phyloP scores from a whole-genome alignment of 2,797 vertebrate genomes.

The Dicrostonyx torquatus region DNA sequence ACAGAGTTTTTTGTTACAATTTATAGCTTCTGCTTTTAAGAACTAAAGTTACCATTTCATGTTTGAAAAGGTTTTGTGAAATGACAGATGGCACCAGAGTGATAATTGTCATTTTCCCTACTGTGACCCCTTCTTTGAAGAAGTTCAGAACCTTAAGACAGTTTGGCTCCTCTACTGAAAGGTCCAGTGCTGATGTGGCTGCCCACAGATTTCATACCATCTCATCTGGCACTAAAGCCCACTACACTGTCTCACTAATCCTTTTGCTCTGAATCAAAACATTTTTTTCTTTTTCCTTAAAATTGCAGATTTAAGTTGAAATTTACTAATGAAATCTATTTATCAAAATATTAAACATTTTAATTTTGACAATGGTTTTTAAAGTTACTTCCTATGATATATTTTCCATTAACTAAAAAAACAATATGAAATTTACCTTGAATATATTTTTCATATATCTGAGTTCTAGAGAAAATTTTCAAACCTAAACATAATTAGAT shows the following conservation, averaged over 20 bases:
- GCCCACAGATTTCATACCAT: background rate
- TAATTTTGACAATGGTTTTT: conserved; percentile 51
- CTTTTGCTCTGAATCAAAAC: background rate
- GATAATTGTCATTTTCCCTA: background rate
- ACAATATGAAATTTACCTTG: background rate
- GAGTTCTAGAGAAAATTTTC: conserved; percentile 46
- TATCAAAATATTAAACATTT: conserved; percentile 31
- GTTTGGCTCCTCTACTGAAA: background rate
- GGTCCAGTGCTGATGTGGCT: background rate
- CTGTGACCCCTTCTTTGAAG: background rate
- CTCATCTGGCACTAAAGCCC: background rate
- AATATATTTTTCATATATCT: background rate
- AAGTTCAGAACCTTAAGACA: background rate
- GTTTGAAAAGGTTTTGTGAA: background rate
- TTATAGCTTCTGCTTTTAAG: background rate
- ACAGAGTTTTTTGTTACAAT: background rate
- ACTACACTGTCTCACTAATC: background rate
- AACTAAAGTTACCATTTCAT: background rate
- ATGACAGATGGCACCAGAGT: background rate
- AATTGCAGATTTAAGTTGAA: background rate
- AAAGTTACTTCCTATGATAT: conserved; percentile 4
- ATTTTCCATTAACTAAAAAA: conserved; percentile 27
- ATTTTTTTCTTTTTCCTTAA: background rate
- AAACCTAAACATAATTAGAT: background rate
- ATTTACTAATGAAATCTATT: background rate